Evolutionary conservation across 2,797 vertebrate genomes (phyloP), one percentile per base, ranked within the genome.

Genomic region (Anguilla megastoma): DNA sequence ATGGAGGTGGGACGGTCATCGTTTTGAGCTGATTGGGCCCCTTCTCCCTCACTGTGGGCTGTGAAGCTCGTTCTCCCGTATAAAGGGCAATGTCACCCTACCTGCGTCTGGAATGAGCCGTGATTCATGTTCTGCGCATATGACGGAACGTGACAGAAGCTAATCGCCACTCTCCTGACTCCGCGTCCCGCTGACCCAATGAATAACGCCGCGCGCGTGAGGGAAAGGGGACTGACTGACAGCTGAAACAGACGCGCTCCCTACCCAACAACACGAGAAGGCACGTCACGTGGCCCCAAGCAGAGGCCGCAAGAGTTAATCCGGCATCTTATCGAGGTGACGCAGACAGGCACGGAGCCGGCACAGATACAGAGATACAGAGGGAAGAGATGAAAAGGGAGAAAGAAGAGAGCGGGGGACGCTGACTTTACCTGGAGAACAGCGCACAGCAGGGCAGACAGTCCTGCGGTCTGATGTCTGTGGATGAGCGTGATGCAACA

Each of bases 131-230:
- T 86, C 85, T 50, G 74, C 58, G 90, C 93, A 94, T 94, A 92
- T 94, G 94, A 95, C 89, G 91, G 93, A 95, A 93, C 93, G 86
- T 90, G 90, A 94, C 90, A 92, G 90, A 87, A 86, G 91, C 90
- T 92, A 95, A 93, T 92, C 93, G 92, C 93, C 90, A 88, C 33
- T 56, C 83, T 52, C 48, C 90, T 91, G 86, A 80, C 89, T 89
- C 71, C 90, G 90, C 92, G 83, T 2, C 88, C 80, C 60, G 93
- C 92, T 87, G 91, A 94, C 90, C 91, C 90, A 16, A 87, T 95
- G 92, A 94, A 95, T 96, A 92, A 95, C 95, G 94, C 92, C 95
- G 48, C 66, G 52, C 76, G 2, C 90, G 58, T 87, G 88, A 76
- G 86, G 88, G 3, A 58, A 16, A 3, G 86, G 86, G 33, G 27